Evolutionary conservation across 2,113 vertebrate genomes (phyloP).

Genomic region (Lonchura striata): DNA sequence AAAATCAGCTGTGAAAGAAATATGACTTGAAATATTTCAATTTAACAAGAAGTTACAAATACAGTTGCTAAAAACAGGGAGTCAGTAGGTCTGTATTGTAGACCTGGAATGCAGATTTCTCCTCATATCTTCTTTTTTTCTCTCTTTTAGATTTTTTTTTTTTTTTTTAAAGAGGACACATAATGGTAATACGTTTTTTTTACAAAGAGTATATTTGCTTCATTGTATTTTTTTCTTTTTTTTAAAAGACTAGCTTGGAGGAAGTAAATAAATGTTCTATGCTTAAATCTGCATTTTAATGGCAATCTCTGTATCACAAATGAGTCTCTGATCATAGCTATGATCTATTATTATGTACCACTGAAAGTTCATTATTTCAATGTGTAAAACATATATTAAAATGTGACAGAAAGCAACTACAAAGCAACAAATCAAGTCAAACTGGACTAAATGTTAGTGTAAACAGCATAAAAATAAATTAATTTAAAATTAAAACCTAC

Average conservation of each 20-base stretch:
- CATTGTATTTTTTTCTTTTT: not conserved
- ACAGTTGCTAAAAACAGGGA: not conserved
- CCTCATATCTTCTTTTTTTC: not conserved
- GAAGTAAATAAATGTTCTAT: not conserved
- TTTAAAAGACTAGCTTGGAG: not conserved
- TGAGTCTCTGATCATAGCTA: not conserved
- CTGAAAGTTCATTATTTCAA: slow-evolving; percentile 25
- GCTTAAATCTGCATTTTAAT: not conserved
- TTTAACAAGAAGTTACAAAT: not conserved
- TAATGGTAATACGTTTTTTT: not conserved
- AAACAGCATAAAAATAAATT: slow-evolving; percentile 15
- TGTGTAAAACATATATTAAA: slow-evolving; percentile 13
- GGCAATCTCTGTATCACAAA: not conserved
- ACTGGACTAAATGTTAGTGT: not conserved
- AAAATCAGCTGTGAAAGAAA: not conserved
- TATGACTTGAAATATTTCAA: not conserved
- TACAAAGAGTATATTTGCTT: not conserved
- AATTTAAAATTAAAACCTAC: not conserved
- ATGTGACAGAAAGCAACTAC: not conserved
- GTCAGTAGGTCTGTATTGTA: not conserved
- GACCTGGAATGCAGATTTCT: not conserved
- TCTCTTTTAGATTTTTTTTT: not conserved
- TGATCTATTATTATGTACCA: not conserved
- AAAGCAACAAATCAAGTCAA: not conserved
- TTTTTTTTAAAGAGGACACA: not conserved